phyloP scores from a whole-genome alignment of 1,140 invertebrate genomes.

The Nebria ingens region DNA sequence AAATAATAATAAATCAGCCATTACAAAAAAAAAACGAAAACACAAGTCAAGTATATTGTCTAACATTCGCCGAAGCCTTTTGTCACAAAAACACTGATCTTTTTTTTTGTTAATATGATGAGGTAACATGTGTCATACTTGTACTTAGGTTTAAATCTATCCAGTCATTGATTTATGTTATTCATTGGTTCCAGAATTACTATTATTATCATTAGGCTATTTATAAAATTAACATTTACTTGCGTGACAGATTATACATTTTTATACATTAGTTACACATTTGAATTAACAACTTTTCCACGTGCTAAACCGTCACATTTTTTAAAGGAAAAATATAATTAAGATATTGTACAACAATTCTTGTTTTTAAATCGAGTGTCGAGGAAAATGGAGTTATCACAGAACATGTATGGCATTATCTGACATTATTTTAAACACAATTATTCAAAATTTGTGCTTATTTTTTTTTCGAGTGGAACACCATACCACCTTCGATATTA shows the following conservation, averaged over 20 bases:
- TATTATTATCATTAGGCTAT: no score
- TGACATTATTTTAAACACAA: not conserved
- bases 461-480: no score
- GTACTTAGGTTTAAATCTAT: constrained; percentile 42
- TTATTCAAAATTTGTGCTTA: not conserved
- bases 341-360: no score
- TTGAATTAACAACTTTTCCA: constrained; percentile 20
- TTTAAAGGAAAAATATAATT: constrained; percentile 16
- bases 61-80: not conserved
- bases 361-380: constrained; percentile 12
- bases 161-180: constrained; percentile 40
- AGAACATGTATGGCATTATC: constrained; percentile 46
- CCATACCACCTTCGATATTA: no score
- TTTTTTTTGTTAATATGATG: constrained; percentile 31
- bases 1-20: constrained; percentile 23
- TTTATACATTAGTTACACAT: constrained; percentile 30
- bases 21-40: no score
- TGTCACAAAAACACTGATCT: constrained; percentile 3
- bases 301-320: not conserved
- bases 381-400: constrained; percentile 40
- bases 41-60: not conserved
- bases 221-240: not conserved
- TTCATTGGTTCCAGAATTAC: constrained; percentile 18
- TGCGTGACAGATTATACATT: constrained; percentile 27
- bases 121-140: constrained; percentile 46